Percentiles rank a stretch among this genome's conserved stretches.
phyloP scores from a whole-genome alignment of 2,113 vertebrate species.

The Mirza zaza region DNA sequence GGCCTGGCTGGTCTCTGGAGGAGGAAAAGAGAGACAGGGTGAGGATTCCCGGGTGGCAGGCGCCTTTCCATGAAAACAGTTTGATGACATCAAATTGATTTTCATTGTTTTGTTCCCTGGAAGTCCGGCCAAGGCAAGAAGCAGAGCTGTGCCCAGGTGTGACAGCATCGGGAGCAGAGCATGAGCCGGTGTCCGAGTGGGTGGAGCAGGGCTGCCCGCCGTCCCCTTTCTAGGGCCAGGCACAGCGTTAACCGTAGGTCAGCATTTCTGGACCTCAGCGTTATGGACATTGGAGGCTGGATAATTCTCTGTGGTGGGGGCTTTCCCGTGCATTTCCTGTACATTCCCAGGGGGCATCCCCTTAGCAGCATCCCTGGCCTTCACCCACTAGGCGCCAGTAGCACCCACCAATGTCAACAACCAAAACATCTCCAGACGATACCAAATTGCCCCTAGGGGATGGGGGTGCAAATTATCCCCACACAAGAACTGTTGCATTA shows the following conservation, averaged over 20 bases:
- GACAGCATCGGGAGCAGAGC: fast-evolving
- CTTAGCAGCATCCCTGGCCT: not conserved
- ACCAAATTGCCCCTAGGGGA: too few relatives aligned
- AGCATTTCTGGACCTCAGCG: fast-evolving
- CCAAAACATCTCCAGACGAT: not conserved
- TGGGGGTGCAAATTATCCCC: fast-evolving
- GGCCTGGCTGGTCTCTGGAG: not conserved
- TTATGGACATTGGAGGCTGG: too few relatives aligned
- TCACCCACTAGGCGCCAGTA: not conserved
- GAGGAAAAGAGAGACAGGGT: not conserved
- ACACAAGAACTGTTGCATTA: fast-evolving
- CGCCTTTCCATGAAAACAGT: not conserved
- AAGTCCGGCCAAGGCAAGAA: not conserved
- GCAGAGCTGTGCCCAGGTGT: fast-evolving
- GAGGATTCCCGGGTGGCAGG: not conserved
- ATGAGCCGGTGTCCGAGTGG: fast-evolving
- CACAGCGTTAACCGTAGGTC: fast-evolving
- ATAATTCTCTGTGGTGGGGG: not conserved
- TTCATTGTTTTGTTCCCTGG: fast-evolving
- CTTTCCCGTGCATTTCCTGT: fast-evolving
- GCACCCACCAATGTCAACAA: too few relatives aligned
- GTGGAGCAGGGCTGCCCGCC: fast-evolving
- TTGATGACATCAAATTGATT: not conserved
- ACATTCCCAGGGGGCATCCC: too few relatives aligned
- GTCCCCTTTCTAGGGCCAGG: fast-evolving